Evolutionary conservation across 2,797 vertebrate genomes (phyloP).

Genomic region (Neosilurus hyrtlii): DNA sequence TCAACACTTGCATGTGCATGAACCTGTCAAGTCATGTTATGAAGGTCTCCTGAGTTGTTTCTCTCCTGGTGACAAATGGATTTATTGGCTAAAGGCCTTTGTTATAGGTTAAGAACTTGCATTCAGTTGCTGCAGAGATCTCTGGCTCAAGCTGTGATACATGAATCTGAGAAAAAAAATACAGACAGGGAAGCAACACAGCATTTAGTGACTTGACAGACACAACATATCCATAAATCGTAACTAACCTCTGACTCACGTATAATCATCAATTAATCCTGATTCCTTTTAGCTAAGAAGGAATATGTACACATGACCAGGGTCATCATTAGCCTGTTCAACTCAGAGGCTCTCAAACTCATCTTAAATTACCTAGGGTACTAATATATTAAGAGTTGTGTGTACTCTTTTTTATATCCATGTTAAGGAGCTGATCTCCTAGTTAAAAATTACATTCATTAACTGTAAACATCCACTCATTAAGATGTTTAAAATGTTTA

Average conservation of each 20-base stretch:
- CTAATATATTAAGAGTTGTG: constrained; percentile 32
- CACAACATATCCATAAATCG: constrained; percentile 14
- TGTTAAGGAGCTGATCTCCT: constrained; percentile 45
- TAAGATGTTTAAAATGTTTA: constrained; percentile 58
- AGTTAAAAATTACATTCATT: constrained; percentile 48
- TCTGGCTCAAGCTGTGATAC: constrained; percentile 84
- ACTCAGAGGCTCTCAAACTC: constrained; percentile 22
- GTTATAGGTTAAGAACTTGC: constrained; percentile 84
- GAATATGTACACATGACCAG: constrained; percentile 27
- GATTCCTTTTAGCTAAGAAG: constrained; percentile 13
- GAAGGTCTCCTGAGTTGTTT: constrained; percentile 18
- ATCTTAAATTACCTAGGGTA: constrained; percentile 34
- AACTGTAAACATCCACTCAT: constrained; percentile 54
- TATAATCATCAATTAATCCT: constrained; percentile 16
- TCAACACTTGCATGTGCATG: constrained; percentile 36
- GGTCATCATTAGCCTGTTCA: constrained; percentile 35
- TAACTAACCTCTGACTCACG: constrained; percentile 14
- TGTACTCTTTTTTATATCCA: constrained; percentile 38
- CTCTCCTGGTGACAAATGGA: not conserved
- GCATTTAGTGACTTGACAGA: constrained; percentile 6
- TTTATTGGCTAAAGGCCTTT: constrained; percentile 83
- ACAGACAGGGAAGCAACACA: not conserved
- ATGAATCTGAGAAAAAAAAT: constrained; percentile 72
- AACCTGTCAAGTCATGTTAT: constrained; percentile 31
- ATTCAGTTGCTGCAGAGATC: constrained; percentile 80